These are phyloP conservation scores for Danio kyathit DNA, from an alignment of 2,797 vertebrate genomes.

Conservation along the genomic window DNA sequence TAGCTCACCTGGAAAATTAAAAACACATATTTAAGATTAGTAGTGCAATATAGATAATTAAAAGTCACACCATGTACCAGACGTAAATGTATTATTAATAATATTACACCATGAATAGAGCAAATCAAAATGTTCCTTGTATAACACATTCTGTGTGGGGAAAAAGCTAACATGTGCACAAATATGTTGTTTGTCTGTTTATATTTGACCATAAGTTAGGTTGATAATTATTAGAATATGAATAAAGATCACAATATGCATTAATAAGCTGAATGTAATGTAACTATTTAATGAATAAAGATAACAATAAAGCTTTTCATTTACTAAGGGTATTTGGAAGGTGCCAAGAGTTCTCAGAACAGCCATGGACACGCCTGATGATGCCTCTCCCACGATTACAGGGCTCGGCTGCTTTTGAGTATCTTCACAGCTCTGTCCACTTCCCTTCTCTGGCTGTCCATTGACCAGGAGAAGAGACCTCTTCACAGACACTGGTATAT, in stretches of 20 bases:
- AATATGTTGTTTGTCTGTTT: no score
- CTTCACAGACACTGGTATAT: slow-evolving; percentile 70
- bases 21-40: neutral
- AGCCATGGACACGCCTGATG: slow-evolving; percentile 74
- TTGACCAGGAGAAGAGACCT: slow-evolving; percentile 72
- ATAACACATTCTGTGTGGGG: no score
- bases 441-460: slow-evolving; percentile 64
- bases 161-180: no score
- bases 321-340: slow-evolving; percentile 75
- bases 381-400: slow-evolving; percentile 76
- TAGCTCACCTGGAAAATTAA: slow-evolving; percentile 80
- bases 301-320: slow-evolving; percentile 36
- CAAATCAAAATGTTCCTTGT: no score
- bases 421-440: slow-evolving; percentile 57
- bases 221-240: no score
- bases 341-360: slow-evolving; percentile 73
- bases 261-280: no score
- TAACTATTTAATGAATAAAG: neutral
- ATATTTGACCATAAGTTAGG: no score
- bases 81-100: no score
- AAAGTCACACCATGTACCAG: no score
- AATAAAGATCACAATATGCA: no score
- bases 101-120: no score
- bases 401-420: slow-evolving; percentile 62
- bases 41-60: neutral